Percentiles rank a stretch among this genome's conserved stretches.
phyloP scores from a whole-genome alignment of 2,888 invertebrate species.

The Nematopogon swammerdamellus region DNA sequence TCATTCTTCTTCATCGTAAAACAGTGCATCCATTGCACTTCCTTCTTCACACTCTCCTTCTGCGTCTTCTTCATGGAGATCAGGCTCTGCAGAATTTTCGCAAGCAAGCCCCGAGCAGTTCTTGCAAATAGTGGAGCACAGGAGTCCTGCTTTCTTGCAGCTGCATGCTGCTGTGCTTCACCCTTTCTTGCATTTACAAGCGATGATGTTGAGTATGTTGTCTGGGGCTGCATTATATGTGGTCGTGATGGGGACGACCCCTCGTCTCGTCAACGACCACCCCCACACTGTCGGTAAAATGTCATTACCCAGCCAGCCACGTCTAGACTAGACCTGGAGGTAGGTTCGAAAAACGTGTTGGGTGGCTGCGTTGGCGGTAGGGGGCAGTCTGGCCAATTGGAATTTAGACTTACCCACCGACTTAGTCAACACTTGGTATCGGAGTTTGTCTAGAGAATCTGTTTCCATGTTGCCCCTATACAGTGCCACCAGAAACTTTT shows the following conservation, averaged over 20 bases:
- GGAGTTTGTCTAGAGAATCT: constrained; percentile 1
- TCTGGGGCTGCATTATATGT: no score
- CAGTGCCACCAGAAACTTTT: background rate
- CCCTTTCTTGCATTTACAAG: no score
- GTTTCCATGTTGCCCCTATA: background rate
- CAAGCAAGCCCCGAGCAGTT: background rate
- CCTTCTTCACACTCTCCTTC: no score
- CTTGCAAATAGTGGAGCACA: no score
- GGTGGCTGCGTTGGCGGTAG: background rate
- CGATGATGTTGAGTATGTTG: no score
- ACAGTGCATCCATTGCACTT: background rate
- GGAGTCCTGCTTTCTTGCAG: no score
- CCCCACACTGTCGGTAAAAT: constrained; percentile 3
- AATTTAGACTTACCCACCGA: background rate
- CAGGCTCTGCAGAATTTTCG: background rate
- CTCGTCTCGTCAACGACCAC: constrained; percentile 4
- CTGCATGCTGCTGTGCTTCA: no score
- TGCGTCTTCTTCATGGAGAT: no score
- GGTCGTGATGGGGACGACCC: no score
- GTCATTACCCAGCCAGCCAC: constrained; percentile 2
- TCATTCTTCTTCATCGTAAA: no score
- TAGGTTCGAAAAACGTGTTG: background rate
- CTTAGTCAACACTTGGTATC: background rate
- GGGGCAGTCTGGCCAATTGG: constrained; percentile 2
- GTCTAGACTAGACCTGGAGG: constrained; percentile 2